Conservation (phyloP, 1,140 invertebrate genomes). For the Triops cancriformis region DNA sequence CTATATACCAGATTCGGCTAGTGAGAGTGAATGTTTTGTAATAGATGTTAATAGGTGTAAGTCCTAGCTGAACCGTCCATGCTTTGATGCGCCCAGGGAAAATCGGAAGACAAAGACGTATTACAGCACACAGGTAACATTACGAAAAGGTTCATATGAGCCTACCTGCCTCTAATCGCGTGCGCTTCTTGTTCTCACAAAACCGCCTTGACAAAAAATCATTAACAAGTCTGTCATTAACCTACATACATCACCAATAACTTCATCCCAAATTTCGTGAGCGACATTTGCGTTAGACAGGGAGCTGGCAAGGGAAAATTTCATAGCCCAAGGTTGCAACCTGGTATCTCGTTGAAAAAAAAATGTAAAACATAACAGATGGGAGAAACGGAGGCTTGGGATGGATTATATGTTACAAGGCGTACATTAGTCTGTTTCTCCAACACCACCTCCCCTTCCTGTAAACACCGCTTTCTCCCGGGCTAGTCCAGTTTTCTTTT, state of each 20-base stretch:
- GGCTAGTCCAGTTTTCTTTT: too few relatives aligned
- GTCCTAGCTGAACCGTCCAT: background rate
- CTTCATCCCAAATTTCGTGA: background rate
- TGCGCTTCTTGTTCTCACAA: too few relatives aligned
- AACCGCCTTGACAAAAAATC: background rate
- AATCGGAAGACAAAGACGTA: background rate
- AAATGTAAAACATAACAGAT: background rate
- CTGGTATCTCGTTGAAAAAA: background rate
- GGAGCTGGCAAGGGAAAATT: background rate
- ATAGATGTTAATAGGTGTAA: background rate
- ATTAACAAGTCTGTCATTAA: background rate
- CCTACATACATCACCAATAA: background rate
- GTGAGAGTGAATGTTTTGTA: slow-evolving; percentile 7
- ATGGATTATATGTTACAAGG: background rate
- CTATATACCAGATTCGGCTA: background rate
- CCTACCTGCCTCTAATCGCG: too few relatives aligned
- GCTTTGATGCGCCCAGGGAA: background rate
- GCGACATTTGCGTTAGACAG: background rate
- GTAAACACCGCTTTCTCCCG: too few relatives aligned
- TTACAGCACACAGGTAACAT: too few relatives aligned
- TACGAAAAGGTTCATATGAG: too few relatives aligned
- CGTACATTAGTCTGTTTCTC: too few relatives aligned
- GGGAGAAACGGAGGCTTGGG: background rate
- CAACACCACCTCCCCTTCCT: too few relatives aligned
- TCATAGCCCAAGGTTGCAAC: background rate